These are phyloP conservation scores for Austrofundulus limnaeus DNA, from an alignment of 2,113 vertebrate species.

Conservation along the genomic window DNA sequence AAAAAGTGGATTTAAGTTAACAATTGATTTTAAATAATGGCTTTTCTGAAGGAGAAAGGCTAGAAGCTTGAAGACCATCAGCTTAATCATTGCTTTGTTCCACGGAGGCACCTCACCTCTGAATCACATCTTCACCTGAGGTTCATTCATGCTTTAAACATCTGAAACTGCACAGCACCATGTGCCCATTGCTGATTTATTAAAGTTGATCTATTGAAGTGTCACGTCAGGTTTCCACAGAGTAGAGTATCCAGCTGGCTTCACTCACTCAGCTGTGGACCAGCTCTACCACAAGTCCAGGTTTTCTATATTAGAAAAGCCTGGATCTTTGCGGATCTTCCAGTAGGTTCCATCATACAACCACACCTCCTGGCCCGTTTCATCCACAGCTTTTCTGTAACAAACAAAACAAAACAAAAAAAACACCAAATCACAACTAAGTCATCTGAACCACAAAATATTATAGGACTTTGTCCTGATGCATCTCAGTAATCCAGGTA, in stretches of 20 bases:
- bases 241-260: not conserved
- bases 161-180: too few relatives aligned
- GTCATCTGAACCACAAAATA: not conserved
- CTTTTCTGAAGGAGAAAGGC: too few relatives aligned
- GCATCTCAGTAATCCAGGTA: too few relatives aligned
- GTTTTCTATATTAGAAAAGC: constrained; percentile 83
- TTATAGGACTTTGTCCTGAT: not conserved
- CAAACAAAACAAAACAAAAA: not conserved
- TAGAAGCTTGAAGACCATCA: too few relatives aligned
- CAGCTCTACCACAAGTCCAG: constrained; percentile 86
- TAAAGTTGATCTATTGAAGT: not conserved
- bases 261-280: too few relatives aligned
- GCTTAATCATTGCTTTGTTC: too few relatives aligned
- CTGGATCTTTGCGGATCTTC: constrained; percentile 84
- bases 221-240: not conserved
- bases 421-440: not conserved
- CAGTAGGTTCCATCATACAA: constrained; percentile 88
- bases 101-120: not conserved
- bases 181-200: too few relatives aligned
- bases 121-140: not conserved
- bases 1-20: too few relatives aligned
- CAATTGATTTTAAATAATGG: too few relatives aligned
- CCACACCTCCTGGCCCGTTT: constrained; percentile 85
- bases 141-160: not conserved
- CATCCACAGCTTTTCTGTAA: constrained; percentile 79